phyloP scores from a whole-genome alignment of 2,113 vertebrate genomes.

The Gasterosteus nipponicus region DNA sequence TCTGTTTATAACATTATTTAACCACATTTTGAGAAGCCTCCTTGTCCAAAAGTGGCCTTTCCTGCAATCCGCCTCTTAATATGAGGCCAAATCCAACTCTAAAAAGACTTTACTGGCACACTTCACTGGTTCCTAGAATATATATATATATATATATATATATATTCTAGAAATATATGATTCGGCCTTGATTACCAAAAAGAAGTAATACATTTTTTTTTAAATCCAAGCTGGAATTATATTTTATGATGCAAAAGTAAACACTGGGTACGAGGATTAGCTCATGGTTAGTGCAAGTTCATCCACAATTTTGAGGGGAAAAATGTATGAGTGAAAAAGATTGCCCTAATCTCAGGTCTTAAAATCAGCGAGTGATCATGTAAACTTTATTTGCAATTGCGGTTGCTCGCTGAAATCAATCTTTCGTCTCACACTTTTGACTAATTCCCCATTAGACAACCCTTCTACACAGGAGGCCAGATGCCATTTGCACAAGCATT shows the following conservation, averaged over 20 bases:
- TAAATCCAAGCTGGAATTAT: constrained; percentile 69
- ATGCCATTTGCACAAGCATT: constrained; percentile 11
- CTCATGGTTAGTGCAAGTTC: constrained; percentile 36
- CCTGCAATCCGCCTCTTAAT: constrained; percentile 59
- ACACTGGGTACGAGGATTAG: constrained; percentile 54
- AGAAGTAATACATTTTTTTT: constrained; percentile 42
- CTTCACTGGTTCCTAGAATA: constrained; percentile 55
- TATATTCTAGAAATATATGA: constrained; percentile 8
- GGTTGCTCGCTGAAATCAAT: neutral
- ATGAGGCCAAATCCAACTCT: constrained; percentile 58
- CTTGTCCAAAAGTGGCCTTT: constrained; percentile 52
- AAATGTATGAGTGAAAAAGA: constrained; percentile 17
- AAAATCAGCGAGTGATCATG: constrained; percentile 37
- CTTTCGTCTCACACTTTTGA: constrained; percentile 14
- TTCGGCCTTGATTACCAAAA: constrained; percentile 44
- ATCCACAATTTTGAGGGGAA: constrained; percentile 34
- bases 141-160: constrained; percentile 43
- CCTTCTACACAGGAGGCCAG: constrained; percentile 14
- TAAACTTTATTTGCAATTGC: constrained; percentile 40
- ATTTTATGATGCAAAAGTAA: constrained; percentile 69
- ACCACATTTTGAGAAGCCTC: constrained; percentile 40
- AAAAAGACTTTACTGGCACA: constrained; percentile 75
- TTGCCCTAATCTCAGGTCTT: constrained; percentile 47
- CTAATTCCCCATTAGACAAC: constrained; percentile 28
- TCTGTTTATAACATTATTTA: constrained; percentile 56